Evolutionary conservation across 2,113 vertebrate genomes (phyloP), one percentile per base, ranked within the genome.

Genomic region (Triplophysa dalaica): DNA sequence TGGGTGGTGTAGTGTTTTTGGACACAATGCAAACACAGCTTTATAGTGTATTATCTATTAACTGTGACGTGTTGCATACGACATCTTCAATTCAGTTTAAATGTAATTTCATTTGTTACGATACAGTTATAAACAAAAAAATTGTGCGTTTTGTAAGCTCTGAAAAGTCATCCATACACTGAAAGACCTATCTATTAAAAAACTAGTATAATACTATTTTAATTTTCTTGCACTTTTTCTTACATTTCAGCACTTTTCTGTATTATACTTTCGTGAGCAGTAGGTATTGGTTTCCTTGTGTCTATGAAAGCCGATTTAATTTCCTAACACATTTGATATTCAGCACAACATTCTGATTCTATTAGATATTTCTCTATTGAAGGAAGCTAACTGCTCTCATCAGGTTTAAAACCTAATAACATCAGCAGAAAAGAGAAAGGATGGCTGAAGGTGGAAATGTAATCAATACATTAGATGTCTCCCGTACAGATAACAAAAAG

Each of bases 241-340:
- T 16, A 52, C 13, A 52, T 52, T 14, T 17, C 14, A 52, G 50
- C 50, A 52, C 50, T 52, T 52, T 52, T 70, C 54, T 12, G 10
- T 2, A 29, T 1, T n/a, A n/a, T 21, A 3, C 6, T 14, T 74
- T 21, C 0, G 29, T 24, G 52, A 48, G 4, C 7, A 79, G 19
- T 72, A 68, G 19, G 56, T 33, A 60, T 45, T 61, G 33, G 7
- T 52, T 45, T 43, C 74, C 72, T 58, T n/a, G 54, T 58, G 60
- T 74, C 45, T 24, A 52, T n/a, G 38, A 19, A 43, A 75, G 54
- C 43, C 50, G 41, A 64, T 26, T 64, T 70, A 26, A 70, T 83
- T 78, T 56, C 17, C 69, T 38, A 38, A 56, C 17, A 70, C 56
- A 56, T 54, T 70, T 56, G 48, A 33, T 26, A 70, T 54, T 70